phyloP scores from a whole-genome alignment of 2,113 vertebrate genomes.

The Felis catus region DNA sequence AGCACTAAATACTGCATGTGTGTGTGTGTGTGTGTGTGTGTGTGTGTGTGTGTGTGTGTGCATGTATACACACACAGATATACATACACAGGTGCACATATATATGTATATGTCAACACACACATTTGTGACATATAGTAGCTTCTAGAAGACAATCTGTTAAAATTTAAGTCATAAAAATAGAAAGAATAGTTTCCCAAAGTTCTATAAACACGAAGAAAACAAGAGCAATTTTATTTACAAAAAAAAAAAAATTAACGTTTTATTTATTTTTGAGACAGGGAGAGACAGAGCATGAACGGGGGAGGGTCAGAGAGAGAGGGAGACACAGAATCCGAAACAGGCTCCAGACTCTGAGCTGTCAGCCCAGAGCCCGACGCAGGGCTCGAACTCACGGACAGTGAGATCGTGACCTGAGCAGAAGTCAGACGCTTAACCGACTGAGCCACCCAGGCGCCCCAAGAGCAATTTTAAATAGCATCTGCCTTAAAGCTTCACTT shows the following conservation, averaged over 20 bases:
- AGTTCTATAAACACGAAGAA: neutral
- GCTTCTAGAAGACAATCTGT: neutral
- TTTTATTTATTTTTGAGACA: no score
- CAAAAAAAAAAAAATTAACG: no score
- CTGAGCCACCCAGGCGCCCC: no score
- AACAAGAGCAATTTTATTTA: neutral
- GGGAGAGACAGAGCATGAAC: no score
- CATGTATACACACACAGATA: neutral
- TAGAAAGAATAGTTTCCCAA: neutral
- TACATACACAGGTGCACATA: neutral
- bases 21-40: neutral
- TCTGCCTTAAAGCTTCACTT: neutral
- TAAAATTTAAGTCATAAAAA: neutral
- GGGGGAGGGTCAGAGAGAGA: no score
- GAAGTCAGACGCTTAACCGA: no score
- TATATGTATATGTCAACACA: neutral
- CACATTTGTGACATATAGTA: neutral
- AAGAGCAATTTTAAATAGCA: neutral
- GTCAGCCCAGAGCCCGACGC: no score
- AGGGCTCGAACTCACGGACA: no score
- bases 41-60: neutral
- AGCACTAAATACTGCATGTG: neutral
- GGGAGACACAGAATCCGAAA: no score
- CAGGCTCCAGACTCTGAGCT: no score
- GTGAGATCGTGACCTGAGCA: no score